phyloP scores from a whole-genome alignment of 2,797 vertebrate genomes.

The Sebastes wilsoni region DNA sequence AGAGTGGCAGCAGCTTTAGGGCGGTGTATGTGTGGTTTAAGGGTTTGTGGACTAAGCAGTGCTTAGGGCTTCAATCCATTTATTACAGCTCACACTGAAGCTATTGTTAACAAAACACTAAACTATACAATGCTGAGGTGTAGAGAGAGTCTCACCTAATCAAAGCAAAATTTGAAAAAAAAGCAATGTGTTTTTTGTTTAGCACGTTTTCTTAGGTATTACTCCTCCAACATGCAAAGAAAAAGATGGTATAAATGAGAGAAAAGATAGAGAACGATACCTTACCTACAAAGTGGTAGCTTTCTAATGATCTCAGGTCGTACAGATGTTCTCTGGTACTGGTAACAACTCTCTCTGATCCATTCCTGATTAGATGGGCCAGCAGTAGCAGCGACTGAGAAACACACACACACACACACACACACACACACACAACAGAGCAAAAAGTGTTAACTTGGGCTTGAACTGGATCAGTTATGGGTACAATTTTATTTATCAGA shows the following conservation, averaged over 20 bases:
- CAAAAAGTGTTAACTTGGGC: not conserved
- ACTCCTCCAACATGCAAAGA: not conserved
- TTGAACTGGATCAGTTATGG: not conserved
- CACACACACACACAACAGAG: not conserved
- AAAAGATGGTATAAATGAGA: slow-evolving; percentile 57
- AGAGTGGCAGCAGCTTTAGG: slow-evolving; percentile 51
- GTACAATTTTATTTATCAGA: not conserved
- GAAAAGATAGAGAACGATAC: slow-evolving; percentile 70
- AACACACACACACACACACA: slow-evolving; percentile 1
- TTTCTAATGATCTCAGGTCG: slow-evolving; percentile 97
- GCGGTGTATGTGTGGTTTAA: slow-evolving; percentile 18
- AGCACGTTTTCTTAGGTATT: not conserved
- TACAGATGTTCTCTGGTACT: slow-evolving; percentile 99
- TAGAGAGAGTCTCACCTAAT: not conserved
- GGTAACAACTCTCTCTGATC: slow-evolving; percentile 98
- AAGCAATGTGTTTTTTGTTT: slow-evolving; percentile 59
- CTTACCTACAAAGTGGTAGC: slow-evolving; percentile 99
- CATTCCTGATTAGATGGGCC: slow-evolving; percentile 97
- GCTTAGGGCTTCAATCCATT: slow-evolving; percentile 44
- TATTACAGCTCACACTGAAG: slow-evolving; percentile 51
- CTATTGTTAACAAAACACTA: slow-evolving; percentile 43
- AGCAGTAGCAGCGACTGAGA: slow-evolving; percentile 93
- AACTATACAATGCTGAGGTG: slow-evolving; percentile 3
- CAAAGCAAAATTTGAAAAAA: slow-evolving; percentile 75
- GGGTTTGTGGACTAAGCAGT: slow-evolving; percentile 49